Conservation (phyloP, 2,113 vertebrate species). For the Silurus meridionalis region DNA sequence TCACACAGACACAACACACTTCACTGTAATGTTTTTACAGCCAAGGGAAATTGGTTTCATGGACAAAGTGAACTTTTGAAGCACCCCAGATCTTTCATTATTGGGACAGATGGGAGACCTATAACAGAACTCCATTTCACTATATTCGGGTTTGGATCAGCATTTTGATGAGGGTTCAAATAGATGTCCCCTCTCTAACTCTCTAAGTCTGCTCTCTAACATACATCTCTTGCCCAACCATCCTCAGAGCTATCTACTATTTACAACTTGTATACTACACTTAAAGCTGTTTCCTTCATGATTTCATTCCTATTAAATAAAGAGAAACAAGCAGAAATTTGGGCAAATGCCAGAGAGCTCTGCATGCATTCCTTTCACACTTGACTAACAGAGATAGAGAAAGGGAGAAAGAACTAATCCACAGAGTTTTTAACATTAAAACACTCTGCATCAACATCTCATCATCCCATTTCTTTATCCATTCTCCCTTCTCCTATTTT, state of each 20-base stretch:
- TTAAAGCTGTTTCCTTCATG: background rate
- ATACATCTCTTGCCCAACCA: background rate
- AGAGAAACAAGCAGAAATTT: background rate
- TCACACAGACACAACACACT: background rate
- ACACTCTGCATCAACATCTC: no score
- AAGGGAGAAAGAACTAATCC: background rate
- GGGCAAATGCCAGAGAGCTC: background rate
- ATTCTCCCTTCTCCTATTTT: no score
- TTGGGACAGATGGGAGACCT: background rate
- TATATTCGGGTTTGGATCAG: background rate
- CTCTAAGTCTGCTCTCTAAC: background rate
- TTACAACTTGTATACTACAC: background rate
- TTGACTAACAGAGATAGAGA: background rate
- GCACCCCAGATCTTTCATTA: background rate
- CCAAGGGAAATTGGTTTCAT: background rate
- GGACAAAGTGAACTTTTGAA: background rate
- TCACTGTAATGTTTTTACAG: background rate
- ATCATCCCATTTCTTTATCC: no score
- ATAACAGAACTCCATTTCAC: background rate
- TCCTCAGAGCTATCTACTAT: background rate
- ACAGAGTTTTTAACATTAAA: no score
- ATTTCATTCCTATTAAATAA: background rate
- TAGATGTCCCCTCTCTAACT: background rate
- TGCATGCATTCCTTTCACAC: no score
- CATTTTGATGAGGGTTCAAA: background rate